Evolutionary conservation across 2,113 vertebrate genomes (phyloP), one percentile per base, ranked within the genome.

Genomic region (Etheostoma cragini): DNA sequence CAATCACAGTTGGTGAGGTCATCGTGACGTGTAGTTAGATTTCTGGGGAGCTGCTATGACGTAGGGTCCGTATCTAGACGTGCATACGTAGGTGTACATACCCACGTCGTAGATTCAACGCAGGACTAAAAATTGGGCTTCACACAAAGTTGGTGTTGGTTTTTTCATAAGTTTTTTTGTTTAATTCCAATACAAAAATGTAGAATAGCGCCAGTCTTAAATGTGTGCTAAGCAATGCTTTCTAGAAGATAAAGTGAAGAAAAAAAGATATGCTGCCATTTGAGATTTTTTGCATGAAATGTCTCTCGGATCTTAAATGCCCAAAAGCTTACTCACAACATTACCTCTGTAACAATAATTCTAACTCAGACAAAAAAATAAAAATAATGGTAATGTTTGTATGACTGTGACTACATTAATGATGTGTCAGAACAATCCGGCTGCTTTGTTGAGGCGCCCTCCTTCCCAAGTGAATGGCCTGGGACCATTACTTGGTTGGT

Each of bases 381-480:
- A 30, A 8, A 30, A n/a, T n/a, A 64, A 50, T 2, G 1, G 38
- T 62, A 30, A 60, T n/a, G 42, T 24, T 6, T 60, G 21, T 49
- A 30, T 42, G 54, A 64, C 21, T 57, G 49, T 3, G 3, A 13
- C 15, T 58, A 50, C 45, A 61, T 21, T 74, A 50, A 84, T 82
- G 87, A 85, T 67, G 85, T 85, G 78, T n/a, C 49, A 19, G 30
- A 38, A 65, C 68, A 78, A 72, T 88, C 47, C 63, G 76, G 86
- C 85, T 83, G 86, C 76, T 93, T 92, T 90, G 89, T 76, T 80
- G 74, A 68, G 80, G 62, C 56, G 35, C 57, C 54, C 64, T 83
- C 66, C 69, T 58, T 61, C 58, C 62, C 66, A 24, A 71, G 60
- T 71, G 66, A 90, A 77, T 3, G 22, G n/a, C 78, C 73, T 53